Evolutionary conservation across 2,888 invertebrate species (phyloP).

Genomic region (Opisthograptis luteolata): DNA sequence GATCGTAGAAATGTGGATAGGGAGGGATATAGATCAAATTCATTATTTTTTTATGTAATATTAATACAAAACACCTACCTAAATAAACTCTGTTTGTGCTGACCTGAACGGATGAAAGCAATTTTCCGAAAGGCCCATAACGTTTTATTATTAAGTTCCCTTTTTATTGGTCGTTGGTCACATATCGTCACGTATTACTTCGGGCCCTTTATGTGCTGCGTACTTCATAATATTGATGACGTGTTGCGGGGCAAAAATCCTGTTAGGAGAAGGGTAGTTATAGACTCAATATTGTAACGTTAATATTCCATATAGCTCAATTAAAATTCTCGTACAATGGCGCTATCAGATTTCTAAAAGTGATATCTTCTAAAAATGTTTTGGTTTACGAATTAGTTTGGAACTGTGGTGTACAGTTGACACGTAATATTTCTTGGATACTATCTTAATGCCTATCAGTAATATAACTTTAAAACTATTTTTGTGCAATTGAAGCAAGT

Average conservation of each 20-base stretch:
- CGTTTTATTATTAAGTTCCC: slow-evolving; percentile 48
- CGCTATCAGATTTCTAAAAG: no score
- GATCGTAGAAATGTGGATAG: no score
- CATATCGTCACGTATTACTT: slow-evolving; percentile 32
- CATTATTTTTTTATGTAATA: slow-evolving; percentile 10
- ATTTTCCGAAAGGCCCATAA: slow-evolving; percentile 47
- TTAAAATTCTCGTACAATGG: no score
- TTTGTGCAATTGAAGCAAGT: no score
- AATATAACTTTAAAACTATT: no score
- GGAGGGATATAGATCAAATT: not conserved
- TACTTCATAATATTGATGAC: slow-evolving; percentile 28
- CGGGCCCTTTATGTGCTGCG: slow-evolving; percentile 25
- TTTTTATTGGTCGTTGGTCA: slow-evolving; percentile 46
- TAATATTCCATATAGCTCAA: no score
- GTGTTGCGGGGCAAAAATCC: slow-evolving; percentile 19
- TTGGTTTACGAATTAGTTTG: no score
- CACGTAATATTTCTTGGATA: no score
- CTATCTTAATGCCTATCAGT: no score
- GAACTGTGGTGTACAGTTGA: no score
- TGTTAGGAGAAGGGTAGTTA: slow-evolving; percentile 6
- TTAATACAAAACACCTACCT: slow-evolving; percentile 27
- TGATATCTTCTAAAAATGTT: no score
- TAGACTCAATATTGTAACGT: no score
- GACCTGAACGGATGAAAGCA: slow-evolving; percentile 45
- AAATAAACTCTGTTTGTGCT: slow-evolving; percentile 29